Base-by-base conservation (phyloP, 1,140 invertebrate species). In the Schmidtea mediterranea region DNA sequence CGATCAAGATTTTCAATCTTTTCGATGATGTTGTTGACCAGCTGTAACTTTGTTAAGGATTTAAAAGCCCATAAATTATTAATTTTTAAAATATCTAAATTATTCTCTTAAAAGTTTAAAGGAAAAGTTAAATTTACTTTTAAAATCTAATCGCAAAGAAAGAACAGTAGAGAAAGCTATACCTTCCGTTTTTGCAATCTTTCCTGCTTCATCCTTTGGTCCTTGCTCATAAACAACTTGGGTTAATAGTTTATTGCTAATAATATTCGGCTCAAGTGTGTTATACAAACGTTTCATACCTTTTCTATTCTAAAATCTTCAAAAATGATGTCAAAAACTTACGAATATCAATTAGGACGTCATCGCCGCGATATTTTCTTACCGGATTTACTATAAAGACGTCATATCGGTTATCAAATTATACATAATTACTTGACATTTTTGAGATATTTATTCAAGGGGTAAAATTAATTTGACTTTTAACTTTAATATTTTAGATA, bases 1-100 rank as follows among this genome's bases (percentile, higher is more conserved):
- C 53, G 47, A 51, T 66, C 61, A 10, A 68, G 51, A n/a, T 63
- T 63, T 58, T 67, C 62, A 24, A 68, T 63, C 53, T 62, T 65
- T 51, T 66, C 64, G 49, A 68, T 66, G 38, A 66, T 64, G 52
- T 68, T 68, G 52, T 68, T 68, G 49, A 66, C 63, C 24, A 68
- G 53, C 45, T 68, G 64, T 36, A 68, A 55, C 48, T 66, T 66
- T 6, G 57, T 59, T 13, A 68, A 51, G 36, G 43, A 52, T 16
- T 52, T 58, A 53, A 68, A 68, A 49, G 58, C 58, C 64, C 65
- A 67, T 8, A 68, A 50, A 52, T 66, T 66, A 51, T 65, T 63
- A 50, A 16, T 51, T 36, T 43, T 26, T 18, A 40, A 49, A 52
- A 54, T 60, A 66, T 62, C 26, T 32, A 32, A 3, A 32, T 6